Conservation (phyloP, 2,797 vertebrate genomes). For the Fistularia commersonii region DNA sequence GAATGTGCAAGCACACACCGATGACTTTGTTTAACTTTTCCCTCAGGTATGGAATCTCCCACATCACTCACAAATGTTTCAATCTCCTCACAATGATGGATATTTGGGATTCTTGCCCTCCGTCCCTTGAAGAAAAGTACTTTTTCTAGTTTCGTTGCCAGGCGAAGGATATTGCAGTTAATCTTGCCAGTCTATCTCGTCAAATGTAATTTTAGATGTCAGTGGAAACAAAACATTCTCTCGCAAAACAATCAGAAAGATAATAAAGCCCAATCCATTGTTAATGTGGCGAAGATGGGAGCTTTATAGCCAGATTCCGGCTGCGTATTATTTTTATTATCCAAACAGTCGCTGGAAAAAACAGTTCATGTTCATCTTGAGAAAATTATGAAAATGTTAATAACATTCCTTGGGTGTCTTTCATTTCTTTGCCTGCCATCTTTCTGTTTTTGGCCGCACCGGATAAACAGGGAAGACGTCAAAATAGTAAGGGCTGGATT, state of each 20-base stretch:
- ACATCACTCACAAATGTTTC: constrained; percentile 21
- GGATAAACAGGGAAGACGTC: constrained; percentile 52
- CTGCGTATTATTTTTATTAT: not conserved
- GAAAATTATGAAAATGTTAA: not conserved
- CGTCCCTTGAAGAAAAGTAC: constrained; percentile 21
- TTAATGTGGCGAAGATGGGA: constrained; percentile 15
- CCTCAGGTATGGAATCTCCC: not conserved
- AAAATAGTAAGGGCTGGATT: constrained; percentile 31
- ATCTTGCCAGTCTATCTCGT: constrained; percentile 15
- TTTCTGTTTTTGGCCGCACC: constrained; percentile 29
- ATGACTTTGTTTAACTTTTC: constrained; percentile 27
- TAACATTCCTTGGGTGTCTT: constrained; percentile 7
- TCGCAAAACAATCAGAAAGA: constrained; percentile 35
- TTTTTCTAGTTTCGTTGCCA: constrained; percentile 30
- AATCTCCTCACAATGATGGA: constrained; percentile 48
- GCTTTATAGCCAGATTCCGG: constrained; percentile 1
- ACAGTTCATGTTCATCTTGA: not conserved
- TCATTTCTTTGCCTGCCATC: constrained; percentile 7
- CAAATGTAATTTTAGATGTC: constrained; percentile 40
- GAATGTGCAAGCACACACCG: constrained; percentile 17
- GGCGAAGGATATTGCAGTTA: constrained; percentile 32
- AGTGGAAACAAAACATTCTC: constrained; percentile 28
- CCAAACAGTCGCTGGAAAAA: constrained; percentile 13
- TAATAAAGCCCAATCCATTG: constrained; percentile 22
- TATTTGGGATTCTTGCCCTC: constrained; percentile 34